Base-by-base conservation (phyloP, 2,888 invertebrate genomes). In the Mesoligia furuncula region DNA sequence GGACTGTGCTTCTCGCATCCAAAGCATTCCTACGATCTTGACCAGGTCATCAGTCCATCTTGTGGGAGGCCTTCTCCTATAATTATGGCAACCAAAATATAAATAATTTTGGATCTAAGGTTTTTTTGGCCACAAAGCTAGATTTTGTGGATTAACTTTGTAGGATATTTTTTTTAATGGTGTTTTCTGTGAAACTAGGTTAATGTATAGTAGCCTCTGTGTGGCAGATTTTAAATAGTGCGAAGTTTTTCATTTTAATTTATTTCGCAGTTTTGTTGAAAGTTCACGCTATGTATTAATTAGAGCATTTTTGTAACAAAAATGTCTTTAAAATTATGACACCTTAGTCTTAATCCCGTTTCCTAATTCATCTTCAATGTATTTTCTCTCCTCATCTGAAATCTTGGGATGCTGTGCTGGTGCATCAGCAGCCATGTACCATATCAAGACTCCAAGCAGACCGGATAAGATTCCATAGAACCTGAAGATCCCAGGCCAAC, bases 401-500 rank as follows among this genome's bases (percentile, higher is more conserved):
- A 98, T 98, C 11, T 91, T 95, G 2, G 97, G 96, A 90, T 98
- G 97, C 24, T 97, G 96, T 0, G 97, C 95, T 0, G 98, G 98
- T 57, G 97, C 97, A 81, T 98, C 98, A 20, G 97, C 97, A 0
- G 98, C 98, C 45, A 97, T 93, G 71, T 97, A 93, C 86, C 96
- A 97, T 92, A 98, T 97, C 0, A 97, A 67, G 0, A 97, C 85
- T 0, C 97, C 96, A 96, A 98, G 97, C 0, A 97, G 11, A 1
- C 98, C 93, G 0, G 98, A 97, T 0, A 97, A 87, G 7, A 97
- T 92, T 0, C 98, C 98, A 86, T 98, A 98, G 71, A 98, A 95
- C 82, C 98, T 98, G 91, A 98, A 98, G 70, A 98, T 97, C 5
- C 98, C 97, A 0, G 98, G 98, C 98, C 98, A 98, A 8, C 98